Evolutionary conservation across 1,140 invertebrate species (phyloP), one percentile per base, ranked within the genome.

Genomic region (Drosophila chauvacae): DNA sequence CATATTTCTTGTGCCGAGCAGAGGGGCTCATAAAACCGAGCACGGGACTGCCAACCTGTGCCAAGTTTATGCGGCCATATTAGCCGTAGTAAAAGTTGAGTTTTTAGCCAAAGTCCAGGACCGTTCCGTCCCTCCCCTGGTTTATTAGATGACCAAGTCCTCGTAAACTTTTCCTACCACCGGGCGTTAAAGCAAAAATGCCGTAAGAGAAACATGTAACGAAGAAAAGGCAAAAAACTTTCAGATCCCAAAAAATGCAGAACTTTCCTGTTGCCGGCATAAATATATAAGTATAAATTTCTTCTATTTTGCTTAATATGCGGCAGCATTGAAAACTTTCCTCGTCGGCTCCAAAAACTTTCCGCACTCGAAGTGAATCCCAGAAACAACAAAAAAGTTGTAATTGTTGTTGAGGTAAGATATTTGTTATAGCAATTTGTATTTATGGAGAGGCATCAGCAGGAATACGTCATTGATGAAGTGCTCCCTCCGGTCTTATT

Each of bases 341-440:
- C 53, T 57, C 58, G 60, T 50, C 65, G 60, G 18, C 65, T 78
- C 42, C 35, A 0, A 65, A 88, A 88, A 88, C 63, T 84, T 88
- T 81, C 59, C 30, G 63, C 16, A 20, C 50, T 50, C 42, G 61
- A 69, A 66, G 58, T 61, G 39, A 77, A 56, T 65, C 26, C 37
- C 45, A 55, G 26, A 57, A 70, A 71, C 57, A 71, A 61, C 33
- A 41, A 42, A 72, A 78, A 90, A 90, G 81, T 88, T 88, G 74
- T 85, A 90, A 88, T 88, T 90, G 85, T 81, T 88, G 85, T 81
- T 75, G 66, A 90, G 85, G 77, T 85, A 88, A 90, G 70, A 81
- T 70, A 88, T 90, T 88, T 76, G 74, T 48, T 48, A 61, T 60
- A 69, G 66, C 60, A 58, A 70, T 68, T 70, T 55, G 62, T 80